phyloP scores from a whole-genome alignment of 2,113 vertebrate species.

The Sclerurus mexicanus region DNA sequence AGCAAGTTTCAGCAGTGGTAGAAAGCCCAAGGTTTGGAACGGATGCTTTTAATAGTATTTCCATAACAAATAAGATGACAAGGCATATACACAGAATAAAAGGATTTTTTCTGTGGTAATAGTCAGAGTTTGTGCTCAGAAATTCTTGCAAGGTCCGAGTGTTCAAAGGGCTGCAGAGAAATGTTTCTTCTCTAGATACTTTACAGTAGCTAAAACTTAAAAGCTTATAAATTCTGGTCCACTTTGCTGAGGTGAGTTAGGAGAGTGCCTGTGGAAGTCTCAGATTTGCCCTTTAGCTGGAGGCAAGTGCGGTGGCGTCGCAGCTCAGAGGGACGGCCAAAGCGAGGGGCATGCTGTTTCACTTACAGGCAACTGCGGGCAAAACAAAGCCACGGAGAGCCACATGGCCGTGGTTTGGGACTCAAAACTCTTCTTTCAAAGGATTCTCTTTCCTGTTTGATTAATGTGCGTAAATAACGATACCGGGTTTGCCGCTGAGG shows the following conservation, averaged over 20 bases:
- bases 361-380: conserved; percentile 49
- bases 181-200: neutral
- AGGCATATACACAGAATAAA: neutral
- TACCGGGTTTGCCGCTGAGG: conserved; percentile 45
- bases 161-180: neutral
- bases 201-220: neutral
- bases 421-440: conserved; percentile 33
- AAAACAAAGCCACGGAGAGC: conserved; percentile 43
- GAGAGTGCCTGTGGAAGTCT: neutral
- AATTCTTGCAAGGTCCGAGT: neutral
- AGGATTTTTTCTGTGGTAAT: neutral
- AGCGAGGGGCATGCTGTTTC: conserved; percentile 44
- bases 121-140: neutral
- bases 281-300: neutral
- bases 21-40: neutral
- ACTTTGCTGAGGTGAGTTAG: neutral
- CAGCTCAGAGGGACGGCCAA: neutral
- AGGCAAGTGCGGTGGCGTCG: neutral
- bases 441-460: conserved; percentile 64
- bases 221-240: neutral
- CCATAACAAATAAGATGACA: neutral
- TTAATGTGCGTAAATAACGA: conserved; percentile 68
- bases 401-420: conserved; percentile 47
- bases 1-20: neutral
- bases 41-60: neutral